These are phyloP conservation scores for Cepaea hortensis DNA, from an alignment of 2,888 invertebrate genomes.

Conservation along the genomic window DNA sequence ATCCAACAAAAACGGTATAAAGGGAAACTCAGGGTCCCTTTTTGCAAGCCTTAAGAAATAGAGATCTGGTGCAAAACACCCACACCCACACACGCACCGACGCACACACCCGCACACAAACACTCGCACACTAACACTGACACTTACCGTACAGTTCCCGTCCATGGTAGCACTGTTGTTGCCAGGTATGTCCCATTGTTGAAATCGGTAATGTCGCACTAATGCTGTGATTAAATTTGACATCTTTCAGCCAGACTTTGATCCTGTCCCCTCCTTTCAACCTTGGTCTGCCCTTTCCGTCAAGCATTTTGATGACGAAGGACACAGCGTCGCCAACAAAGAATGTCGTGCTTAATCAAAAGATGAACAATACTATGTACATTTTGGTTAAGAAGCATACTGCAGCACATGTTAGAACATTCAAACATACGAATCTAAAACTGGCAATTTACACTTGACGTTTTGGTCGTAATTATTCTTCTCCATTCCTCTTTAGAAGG, in stretches of 20 bases:
- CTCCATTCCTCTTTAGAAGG: neutral
- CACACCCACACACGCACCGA: neutral
- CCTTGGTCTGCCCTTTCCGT: neutral
- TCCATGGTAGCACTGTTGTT: conserved; percentile 25
- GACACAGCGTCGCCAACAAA: neutral
- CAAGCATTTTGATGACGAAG: neutral
- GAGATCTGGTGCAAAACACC: neutral
- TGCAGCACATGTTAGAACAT: neutral
- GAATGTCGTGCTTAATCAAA: neutral
- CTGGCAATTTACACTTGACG: neutral
- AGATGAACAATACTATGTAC: neutral
- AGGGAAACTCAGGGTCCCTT: neutral
- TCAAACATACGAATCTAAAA: neutral
- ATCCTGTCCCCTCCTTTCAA: conserved; percentile 25
- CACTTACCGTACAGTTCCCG: conserved; percentile 9
- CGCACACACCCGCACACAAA: neutral
- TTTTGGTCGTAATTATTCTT: neutral
- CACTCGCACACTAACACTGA: neutral
- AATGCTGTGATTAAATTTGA: neutral
- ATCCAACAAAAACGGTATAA: neutral
- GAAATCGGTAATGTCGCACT: neutral
- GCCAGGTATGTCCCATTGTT: conserved; percentile 32
- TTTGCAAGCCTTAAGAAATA: neutral
- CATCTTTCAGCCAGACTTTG: conserved; percentile 12
- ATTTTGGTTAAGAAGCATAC: neutral